These are phyloP conservation scores for Epinotia bilunana DNA, from an alignment of 2,888 invertebrate genomes.

Conservation along the genomic window DNA sequence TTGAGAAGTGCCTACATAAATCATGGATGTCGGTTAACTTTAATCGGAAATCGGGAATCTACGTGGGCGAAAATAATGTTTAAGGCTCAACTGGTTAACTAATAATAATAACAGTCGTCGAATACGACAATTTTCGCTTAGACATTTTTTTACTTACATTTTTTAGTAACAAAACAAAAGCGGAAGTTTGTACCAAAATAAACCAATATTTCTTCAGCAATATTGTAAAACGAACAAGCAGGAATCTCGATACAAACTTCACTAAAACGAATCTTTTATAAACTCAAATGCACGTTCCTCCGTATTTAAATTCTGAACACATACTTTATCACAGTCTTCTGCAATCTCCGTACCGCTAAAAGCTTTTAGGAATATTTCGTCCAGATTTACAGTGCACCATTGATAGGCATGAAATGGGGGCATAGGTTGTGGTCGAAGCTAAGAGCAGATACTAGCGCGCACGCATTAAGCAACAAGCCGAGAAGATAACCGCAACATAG, in stretches of 20 bases:
- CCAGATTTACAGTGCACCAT: constrained; percentile 36
- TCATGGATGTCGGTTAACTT: constrained; percentile 59
- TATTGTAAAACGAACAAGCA: constrained; percentile 1
- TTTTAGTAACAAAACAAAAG: neutral
- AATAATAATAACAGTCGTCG: constrained; percentile 6
- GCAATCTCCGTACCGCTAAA: constrained; percentile 24
- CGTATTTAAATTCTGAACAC: constrained; percentile 15
- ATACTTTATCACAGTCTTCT: constrained; percentile 27
- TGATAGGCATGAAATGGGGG: constrained; percentile 47
- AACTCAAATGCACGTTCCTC: constrained; percentile 8
- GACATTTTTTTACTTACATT: neutral
- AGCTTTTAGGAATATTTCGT: constrained; percentile 27
- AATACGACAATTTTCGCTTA: neutral
- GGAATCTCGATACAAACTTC: constrained; percentile 8
- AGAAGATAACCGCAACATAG: constrained; percentile 60
- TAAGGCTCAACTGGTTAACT: neutral
- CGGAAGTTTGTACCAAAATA: constrained; percentile 3
- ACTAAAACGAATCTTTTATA: constrained; percentile 20
- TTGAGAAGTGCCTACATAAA: constrained; percentile 61
- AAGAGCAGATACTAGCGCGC: constrained; percentile 50
- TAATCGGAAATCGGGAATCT: constrained; percentile 51
- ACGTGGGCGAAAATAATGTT: constrained; percentile 51
- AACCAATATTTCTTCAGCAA: neutral
- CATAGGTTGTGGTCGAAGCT: constrained; percentile 52
- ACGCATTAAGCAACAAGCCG: constrained; percentile 55